Conservation (phyloP, 2,888 invertebrate genomes). For the Theodoxus fluviatilis region DNA sequence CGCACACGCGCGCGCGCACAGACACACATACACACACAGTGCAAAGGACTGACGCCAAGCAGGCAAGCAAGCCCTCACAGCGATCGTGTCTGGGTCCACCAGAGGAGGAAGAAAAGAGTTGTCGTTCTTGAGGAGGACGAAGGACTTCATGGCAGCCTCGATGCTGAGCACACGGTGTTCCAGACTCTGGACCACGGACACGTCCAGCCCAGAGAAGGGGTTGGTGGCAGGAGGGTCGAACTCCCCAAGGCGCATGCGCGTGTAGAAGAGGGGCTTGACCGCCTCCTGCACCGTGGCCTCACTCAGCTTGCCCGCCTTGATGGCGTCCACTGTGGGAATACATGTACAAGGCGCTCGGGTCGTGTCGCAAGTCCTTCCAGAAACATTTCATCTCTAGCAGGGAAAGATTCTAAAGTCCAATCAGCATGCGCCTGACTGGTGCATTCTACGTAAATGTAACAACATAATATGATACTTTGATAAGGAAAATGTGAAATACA, state of each 20-base stretch:
- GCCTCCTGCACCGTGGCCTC: conserved; percentile 38
- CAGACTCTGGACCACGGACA: conserved; percentile 40
- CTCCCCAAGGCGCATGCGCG: conserved; percentile 54
- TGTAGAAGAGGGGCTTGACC: conserved; percentile 48
- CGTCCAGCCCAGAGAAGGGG: conserved; percentile 44
- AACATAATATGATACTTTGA: too few species aligned
- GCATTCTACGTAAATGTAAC: too few species aligned
- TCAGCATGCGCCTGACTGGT: background rate
- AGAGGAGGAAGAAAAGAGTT: conserved; percentile 12
- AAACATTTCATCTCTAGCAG: background rate
- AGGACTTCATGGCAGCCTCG: conserved; percentile 47
- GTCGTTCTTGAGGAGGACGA: conserved; percentile 51
- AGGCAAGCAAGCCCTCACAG: conserved; percentile 22
- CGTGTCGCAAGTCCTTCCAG: background rate
- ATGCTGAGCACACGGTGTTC: conserved; percentile 40
- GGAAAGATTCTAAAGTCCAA: background rate
- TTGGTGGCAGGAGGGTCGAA: conserved; percentile 54
- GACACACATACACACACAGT: background rate
- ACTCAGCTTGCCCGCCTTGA: conserved; percentile 38
- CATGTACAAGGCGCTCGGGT: background rate
- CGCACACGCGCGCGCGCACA: too few species aligned
- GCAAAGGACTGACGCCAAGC: background rate
- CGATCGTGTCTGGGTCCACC: conserved; percentile 22
- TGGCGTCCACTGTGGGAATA: conserved; percentile 37
- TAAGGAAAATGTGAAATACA: too few species aligned